Evolutionary conservation across 2,113 vertebrate species (phyloP), one percentile per base, ranked within the genome.

Genomic region (Macroglossus sobrinus): DNA sequence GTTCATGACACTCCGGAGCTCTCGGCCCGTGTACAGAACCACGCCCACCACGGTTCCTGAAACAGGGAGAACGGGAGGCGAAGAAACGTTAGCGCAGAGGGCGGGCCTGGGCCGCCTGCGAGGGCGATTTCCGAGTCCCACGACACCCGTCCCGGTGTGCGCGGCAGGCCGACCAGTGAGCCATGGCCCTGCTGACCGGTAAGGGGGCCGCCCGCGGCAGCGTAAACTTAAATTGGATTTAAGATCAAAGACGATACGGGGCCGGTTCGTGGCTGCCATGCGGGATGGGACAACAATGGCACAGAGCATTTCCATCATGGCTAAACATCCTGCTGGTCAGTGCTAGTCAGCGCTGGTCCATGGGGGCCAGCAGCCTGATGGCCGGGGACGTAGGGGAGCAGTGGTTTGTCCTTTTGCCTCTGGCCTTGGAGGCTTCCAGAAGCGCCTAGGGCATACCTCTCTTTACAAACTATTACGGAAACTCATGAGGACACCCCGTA

Each of bases 1-100:
- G 47, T 99, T 99, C 99, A 99, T 99, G 93, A 99, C 99, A 30
- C 99, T 99, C 92, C 99, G 99, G 85, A 99, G 99, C 13, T 99
- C 99, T 97, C 99, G 99, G 28, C 99, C 99, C 0, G 99, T 99
- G 97, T 99, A 99, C 79, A 99, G 99, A 79, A 99, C 99, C n/a
- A 99, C 99, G 72, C 99, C 99, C 97, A 99, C 99, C 64, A 99
- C 99, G 0, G 99, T 99, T 71, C 99, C 99, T 99, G 63, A 12
- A 91, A 21, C 0, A 6, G 64, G 16, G 59, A 81, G 69, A 2
- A 30, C 47, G 43, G 15, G 5, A 59, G 4, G 3, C 69, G 30
- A 2, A 59, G 92, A 21, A 40, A 7, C 0, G 7, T 68, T 5
- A 90, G 10, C 0, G 4, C 4, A 0, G 66, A 50, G 5, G 5